Evolutionary conservation across 2,797 vertebrate species (phyloP).

Genomic region (Anomalospiza imberbis): DNA sequence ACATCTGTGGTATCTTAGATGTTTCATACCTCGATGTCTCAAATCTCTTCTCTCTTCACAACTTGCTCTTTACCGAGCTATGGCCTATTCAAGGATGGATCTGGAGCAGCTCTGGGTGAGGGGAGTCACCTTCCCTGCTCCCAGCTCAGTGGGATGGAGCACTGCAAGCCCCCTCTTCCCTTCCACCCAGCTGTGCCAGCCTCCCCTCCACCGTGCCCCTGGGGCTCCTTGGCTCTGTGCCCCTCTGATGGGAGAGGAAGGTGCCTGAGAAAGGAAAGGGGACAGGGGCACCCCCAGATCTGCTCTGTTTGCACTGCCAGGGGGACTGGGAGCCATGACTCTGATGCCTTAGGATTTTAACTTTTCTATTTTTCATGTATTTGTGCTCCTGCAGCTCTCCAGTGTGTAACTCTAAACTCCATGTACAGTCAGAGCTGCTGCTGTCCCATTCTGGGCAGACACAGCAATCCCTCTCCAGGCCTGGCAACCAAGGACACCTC

Average conservation of each 20-base stretch:
- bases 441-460: rapidly evolving
- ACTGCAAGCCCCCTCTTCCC: not conserved
- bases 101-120: not conserved
- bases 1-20: not conserved
- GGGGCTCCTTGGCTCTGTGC: not conserved
- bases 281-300: not conserved
- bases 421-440: rapidly evolving
- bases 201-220: rapidly evolving
- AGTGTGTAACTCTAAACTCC: rapidly evolving
- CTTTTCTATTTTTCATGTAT: rapidly evolving
- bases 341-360: not conserved
- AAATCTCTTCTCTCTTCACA: not conserved
- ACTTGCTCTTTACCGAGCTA: not conserved
- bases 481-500: not conserved
- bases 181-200: not conserved
- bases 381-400: not conserved
- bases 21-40: not conserved
- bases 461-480: not conserved
- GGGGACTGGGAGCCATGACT: rapidly evolving
- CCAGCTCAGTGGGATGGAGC: not conserved
- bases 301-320: not conserved
- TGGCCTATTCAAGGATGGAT: not conserved
- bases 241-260: not conserved
- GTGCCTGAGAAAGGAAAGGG: not conserved
- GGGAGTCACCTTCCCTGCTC: not conserved